These are phyloP conservation scores for Danio albolineatus DNA, from an alignment of 2,797 vertebrate genomes.

Conservation along the genomic window DNA sequence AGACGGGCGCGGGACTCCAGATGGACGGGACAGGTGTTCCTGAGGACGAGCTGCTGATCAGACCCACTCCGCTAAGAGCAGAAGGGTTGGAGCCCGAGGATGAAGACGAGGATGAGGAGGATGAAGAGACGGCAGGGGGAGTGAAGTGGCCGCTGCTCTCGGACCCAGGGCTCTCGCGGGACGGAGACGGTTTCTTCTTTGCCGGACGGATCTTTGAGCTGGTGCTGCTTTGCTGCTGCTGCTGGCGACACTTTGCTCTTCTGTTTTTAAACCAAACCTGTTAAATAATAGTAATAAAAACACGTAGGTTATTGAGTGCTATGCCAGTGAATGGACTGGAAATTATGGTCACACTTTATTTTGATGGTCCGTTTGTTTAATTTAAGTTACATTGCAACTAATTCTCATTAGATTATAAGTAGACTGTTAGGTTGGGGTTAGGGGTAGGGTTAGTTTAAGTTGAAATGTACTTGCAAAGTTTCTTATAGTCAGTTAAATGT, in stretches of 20 bases:
- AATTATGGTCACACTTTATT: too few species aligned
- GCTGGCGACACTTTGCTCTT: conserved; percentile 94
- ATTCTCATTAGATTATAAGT: too few species aligned
- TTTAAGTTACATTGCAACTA: too few species aligned
- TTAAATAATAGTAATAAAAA: neutral
- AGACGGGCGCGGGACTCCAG: conserved; percentile 96
- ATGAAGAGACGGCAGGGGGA: conserved; percentile 86
- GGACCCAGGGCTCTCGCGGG: conserved; percentile 90
- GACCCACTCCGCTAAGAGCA: conserved; percentile 66
- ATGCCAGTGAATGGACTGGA: neutral
- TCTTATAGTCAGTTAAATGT: too few species aligned
- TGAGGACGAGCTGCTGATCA: conserved; percentile 74
- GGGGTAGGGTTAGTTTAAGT: too few species aligned
- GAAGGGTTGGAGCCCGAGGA: conserved; percentile 68
- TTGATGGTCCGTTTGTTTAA: too few species aligned
- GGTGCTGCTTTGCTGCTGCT: conserved; percentile 83
- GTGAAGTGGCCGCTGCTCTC: conserved; percentile 97
- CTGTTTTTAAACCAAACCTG: conserved; percentile 99
- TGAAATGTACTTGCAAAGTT: too few species aligned
- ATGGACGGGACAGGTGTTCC: conserved; percentile 88
- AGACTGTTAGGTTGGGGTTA: too few species aligned
- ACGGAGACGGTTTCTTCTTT: conserved; percentile 93
- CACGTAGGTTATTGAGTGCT: neutral
- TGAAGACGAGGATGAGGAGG: conserved; percentile 80
- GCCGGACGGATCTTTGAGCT: conserved; percentile 86